A percentile compares a stretch with the other conserved stretches of the same genome.
These are phyloP conservation scores for Strigamia crassipes DNA, from an alignment of 2,888 invertebrate species.

Conservation along the genomic window DNA sequence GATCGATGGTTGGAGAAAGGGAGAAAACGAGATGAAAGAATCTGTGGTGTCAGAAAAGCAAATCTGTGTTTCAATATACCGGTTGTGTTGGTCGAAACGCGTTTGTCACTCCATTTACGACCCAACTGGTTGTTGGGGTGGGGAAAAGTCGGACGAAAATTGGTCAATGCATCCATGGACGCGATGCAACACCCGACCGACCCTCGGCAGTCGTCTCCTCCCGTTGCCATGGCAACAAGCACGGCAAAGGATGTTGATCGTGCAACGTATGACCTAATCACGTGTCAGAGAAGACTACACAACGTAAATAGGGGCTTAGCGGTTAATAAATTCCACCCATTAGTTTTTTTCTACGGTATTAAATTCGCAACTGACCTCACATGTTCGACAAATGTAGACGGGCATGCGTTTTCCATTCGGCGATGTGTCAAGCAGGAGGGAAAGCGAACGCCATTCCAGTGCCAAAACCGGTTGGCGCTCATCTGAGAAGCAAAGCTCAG, in stretches of 20 bases:
- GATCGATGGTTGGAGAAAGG: constrained; percentile 2
- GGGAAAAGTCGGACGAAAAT: background rate
- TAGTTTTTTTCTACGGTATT: background rate
- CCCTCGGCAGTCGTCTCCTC: constrained; percentile 8
- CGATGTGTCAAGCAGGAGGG: constrained; percentile 24
- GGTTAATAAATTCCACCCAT: constrained; percentile 18
- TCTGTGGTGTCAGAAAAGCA: constrained; percentile 11
- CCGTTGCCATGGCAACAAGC: background rate
- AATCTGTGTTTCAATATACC: constrained; percentile 8
- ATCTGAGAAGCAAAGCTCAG: constrained; percentile 37
- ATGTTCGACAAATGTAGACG: background rate
- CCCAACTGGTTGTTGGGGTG: background rate
- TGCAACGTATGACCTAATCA: constrained; percentile 15
- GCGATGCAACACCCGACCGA: background rate
- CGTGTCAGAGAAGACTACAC: background rate
- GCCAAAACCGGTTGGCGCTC: constrained; percentile 18
- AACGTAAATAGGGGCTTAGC: constrained; percentile 13
- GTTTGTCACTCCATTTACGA: constrained; percentile 4
- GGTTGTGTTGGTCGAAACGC: background rate
- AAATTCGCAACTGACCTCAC: background rate
- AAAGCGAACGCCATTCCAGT: background rate
- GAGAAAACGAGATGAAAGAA: constrained; percentile 11
- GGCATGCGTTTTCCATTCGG: constrained; percentile 15
- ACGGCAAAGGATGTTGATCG: background rate
- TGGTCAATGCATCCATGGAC: constrained; percentile 7